Evolutionary conservation across 1,140 invertebrate genomes (phyloP).

Genomic region (Hermetia illucens): DNA sequence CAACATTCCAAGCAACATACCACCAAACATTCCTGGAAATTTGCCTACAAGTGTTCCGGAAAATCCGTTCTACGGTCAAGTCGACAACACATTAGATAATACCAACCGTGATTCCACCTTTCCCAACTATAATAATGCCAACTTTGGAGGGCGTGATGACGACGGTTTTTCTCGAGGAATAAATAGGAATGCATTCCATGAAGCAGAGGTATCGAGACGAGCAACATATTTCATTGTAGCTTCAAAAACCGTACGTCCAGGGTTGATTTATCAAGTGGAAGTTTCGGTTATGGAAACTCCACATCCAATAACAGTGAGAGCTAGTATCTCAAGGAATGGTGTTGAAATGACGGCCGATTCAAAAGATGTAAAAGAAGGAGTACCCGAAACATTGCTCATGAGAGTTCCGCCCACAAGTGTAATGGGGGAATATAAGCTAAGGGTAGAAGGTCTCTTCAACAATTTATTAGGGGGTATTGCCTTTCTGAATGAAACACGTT

Average conservation of each 20-base stretch:
- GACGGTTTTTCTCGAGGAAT: no score
- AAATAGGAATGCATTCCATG: no score
- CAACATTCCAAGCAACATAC: no score
- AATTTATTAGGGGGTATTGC: constrained; percentile 68
- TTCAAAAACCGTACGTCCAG: constrained; percentile 70
- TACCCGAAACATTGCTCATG: constrained; percentile 71
- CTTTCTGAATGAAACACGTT: constrained; percentile 66
- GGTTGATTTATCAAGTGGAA: constrained; percentile 69
- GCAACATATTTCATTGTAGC: constrained; percentile 74
- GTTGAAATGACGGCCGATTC: constrained; percentile 69
- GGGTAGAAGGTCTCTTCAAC: constrained; percentile 79
- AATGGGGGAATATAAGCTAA: constrained; percentile 65
- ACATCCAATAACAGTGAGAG: constrained; percentile 60
- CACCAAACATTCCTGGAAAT: no score
- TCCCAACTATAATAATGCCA: no score
- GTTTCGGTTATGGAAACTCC: constrained; percentile 60
- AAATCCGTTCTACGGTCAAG: no score
- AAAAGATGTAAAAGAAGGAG: constrained; percentile 59
- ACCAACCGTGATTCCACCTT: no score
- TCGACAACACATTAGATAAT: no score
- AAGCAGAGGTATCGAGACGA: constrained; percentile 11
- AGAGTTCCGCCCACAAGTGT: constrained; percentile 71
- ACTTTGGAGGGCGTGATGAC: no score
- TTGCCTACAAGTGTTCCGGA: no score
- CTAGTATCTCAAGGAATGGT: constrained; percentile 72